Base-by-base conservation (phyloP, 35 echinoderm and acorn worm species). In the Apostichopus japonicus region DNA sequence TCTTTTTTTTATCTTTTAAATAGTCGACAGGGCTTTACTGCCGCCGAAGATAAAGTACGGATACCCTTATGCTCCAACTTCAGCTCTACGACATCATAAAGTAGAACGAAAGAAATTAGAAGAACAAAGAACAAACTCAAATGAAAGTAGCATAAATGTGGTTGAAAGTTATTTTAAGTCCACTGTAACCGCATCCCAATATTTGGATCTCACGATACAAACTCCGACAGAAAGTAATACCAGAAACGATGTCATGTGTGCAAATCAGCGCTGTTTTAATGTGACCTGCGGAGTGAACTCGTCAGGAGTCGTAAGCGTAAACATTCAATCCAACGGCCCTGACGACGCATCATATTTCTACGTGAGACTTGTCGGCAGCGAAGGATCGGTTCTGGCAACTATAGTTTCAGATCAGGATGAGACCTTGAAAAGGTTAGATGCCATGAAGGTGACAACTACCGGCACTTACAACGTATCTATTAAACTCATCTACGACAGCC, bases 331-430 rank as follows among this genome's bases (percentile, higher is more conserved):
- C 15, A 53, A 52, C 58, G 7, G 6, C 23, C 24, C 5, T 16
- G 6, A 56, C 11, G 86, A 70, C 17, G 59, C 70, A 21, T 88
- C 86, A 25, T 88, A 88, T 72, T 88, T 88, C 52, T 25, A 62
- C 58, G 58, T 88, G 17, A 65, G 21, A 25, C 8, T 88, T 5
- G 4, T 51, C 16, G 86, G 86, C 8, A 24, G n/a, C 6, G 55
- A 67, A 23, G 59, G 59, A 33, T 44, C 33, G 33, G 13, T 88
- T 21, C 59, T 27, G 24, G 54, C 86, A 19, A 88, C 86, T 5
- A 21, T 88, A 1, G 58, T 88, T 16, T 88, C 86, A 44, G 86
- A 88, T 24, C 22, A 70, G 86, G 86, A 88, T 24, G 6, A 13
- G 10, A 2, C 58, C 8, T 44, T 88, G 24, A 14, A 63, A 5